Evolutionary conservation across 2,797 vertebrate species (phyloP).

Genomic region (Sarcophilus harrisii): DNA sequence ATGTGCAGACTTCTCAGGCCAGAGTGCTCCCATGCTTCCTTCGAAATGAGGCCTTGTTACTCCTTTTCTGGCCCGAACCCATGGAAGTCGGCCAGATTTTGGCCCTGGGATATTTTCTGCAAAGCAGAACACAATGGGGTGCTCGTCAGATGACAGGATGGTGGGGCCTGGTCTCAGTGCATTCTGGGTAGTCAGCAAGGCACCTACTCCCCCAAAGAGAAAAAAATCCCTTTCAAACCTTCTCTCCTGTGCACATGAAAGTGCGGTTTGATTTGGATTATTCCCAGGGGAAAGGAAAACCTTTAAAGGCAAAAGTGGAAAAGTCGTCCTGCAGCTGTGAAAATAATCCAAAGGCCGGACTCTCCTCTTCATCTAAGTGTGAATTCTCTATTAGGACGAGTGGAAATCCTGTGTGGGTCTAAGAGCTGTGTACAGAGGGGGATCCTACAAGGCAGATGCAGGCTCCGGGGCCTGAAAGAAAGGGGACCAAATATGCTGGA

Average conservation of each 20-base stretch:
- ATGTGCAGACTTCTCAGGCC: conserved; percentile 4
- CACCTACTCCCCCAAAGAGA: neutral
- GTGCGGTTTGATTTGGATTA: neutral
- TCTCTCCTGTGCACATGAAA: neutral
- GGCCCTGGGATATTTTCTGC: neutral
- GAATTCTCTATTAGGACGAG: accelerated
- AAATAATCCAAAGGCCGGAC: conserved; percentile 31
- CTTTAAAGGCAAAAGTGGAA: conserved; percentile 60
- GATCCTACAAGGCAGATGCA: too few relatives aligned
- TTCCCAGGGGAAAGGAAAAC: neutral
- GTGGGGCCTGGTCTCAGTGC: neutral
- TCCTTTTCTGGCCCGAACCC: accelerated
- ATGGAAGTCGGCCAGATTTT: neutral
- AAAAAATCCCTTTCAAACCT: neutral
- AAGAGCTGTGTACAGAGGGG: accelerated
- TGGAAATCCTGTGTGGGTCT: neutral
- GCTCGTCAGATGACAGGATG: neutral
- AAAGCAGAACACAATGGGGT: neutral
- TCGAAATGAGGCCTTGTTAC: neutral
- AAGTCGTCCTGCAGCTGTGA: conserved; percentile 60
- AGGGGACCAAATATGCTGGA: accelerated
- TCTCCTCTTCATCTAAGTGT: neutral
- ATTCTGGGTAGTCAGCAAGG: neutral
- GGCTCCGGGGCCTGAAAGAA: accelerated
- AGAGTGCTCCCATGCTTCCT: neutral